A percentile compares a stretch with the other conserved stretches of the same genome.
These are phyloP conservation scores for Urophycis tenuis DNA, from an alignment of 2,797 vertebrate genomes.

Conservation along the genomic window DNA sequence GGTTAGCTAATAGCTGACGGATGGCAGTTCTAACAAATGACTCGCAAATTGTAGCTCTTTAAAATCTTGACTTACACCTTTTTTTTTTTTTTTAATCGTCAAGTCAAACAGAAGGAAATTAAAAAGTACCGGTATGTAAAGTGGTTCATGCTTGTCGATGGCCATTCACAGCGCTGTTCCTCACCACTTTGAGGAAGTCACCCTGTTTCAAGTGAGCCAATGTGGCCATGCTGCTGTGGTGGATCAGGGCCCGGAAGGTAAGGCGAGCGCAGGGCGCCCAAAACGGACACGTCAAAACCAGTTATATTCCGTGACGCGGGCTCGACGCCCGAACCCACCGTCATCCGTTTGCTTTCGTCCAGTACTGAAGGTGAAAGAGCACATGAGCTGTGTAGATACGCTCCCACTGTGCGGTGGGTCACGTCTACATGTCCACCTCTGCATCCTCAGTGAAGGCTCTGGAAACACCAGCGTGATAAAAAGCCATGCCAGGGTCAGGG, in stretches of 20 bases:
- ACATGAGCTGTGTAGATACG: slow-evolving; percentile 62
- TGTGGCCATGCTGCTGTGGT: slow-evolving; percentile 48
- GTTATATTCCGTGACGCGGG: slow-evolving; percentile 1
- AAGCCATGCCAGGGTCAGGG: slow-evolving; percentile 38
- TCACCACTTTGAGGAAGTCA: slow-evolving; percentile 45
- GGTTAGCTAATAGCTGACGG: neutral
- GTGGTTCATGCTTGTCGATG: neutral
- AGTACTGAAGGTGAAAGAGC: slow-evolving; percentile 60
- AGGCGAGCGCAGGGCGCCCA: neutral
- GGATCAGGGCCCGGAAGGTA: slow-evolving; percentile 49
- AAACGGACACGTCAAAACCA: neutral
- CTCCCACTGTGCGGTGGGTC: slow-evolving; percentile 58
- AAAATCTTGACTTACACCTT: neutral
- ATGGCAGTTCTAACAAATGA: no score
- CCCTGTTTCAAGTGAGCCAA: slow-evolving; percentile 53
- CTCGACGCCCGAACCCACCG: neutral
- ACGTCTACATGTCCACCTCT: slow-evolving; percentile 44
- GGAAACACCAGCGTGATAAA: slow-evolving; percentile 50
- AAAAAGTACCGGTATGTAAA: neutral
- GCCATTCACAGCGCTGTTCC: neutral
- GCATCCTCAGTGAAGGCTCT: slow-evolving; percentile 49
- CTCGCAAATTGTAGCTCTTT: neutral
- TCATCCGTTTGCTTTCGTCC: slow-evolving; percentile 2
- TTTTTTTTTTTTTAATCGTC: neutral
- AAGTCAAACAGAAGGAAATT: neutral